Evolutionary conservation across 1,140 invertebrate species (phyloP), one percentile per base, ranked within the genome.

Genomic region (Drosophila sechellia): DNA sequence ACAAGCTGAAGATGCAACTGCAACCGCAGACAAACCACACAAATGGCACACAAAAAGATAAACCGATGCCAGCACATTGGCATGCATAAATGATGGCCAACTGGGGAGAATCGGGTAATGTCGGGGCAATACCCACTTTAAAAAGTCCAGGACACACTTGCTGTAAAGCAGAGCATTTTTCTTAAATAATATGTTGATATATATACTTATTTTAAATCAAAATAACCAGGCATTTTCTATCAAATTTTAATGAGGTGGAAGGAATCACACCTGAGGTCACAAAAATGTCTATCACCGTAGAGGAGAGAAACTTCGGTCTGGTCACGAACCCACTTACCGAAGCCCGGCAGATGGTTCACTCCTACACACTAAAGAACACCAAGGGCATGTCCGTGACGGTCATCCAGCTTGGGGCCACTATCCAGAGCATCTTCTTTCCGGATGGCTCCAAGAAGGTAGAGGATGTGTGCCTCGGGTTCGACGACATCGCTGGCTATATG

Each of bases 1-100:
- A 73, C 72, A 89, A 83, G 68, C 79, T 57, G 68, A 73, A 84
- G 79, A 84, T 83, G 71, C 79, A 86, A 66, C 60, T 86, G 74
- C 65, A 81, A 63, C 55, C 56, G 70, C 68, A 64, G 34, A 66
- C 53, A 73, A 49, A 10, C 69, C 71, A 63, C 57, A 65, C 59
- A 63, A 58, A 31, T 55, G 25, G 71, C 37, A 58, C 34, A 64
- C 53, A 71, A 65, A 64, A 75, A 71, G 81, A 87, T 86, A 79
- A 79, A 81, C 78, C 55, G 76, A 69, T 60, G 53, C 55, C 63
- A 71, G 22, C 49, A 53, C 59, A 49, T 59, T 35, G 54, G 61
- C 69, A 64, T 81, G 66, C 79, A 81, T 81, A 84, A 83, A 64
- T 79, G 59, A 84, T 83, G 66, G 64, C 46, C 46, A 61, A 37